Conservation (phyloP, 2,888 invertebrate genomes). For the Tenthredo scrophulariae region DNA sequence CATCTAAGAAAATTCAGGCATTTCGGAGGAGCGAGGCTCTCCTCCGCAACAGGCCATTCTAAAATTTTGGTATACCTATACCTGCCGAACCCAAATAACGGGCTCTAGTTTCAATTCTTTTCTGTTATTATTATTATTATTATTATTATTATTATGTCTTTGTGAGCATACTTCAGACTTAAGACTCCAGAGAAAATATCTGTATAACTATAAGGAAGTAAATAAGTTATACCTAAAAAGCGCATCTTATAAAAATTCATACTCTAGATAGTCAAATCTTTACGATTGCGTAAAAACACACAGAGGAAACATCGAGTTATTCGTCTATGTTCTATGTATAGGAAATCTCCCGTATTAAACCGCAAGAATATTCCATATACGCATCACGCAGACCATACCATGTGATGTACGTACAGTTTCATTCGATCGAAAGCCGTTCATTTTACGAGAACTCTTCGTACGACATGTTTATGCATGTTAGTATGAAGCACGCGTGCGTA, state of each 20-base stretch:
- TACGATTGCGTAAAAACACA: not conserved
- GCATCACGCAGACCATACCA: not conserved
- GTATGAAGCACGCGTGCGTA: not conserved
- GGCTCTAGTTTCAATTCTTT: not conserved
- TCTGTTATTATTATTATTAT: not conserved
- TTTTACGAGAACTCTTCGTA: too few relatives aligned
- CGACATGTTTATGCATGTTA: not conserved
- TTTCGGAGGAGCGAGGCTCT: not conserved
- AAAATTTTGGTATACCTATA: not conserved
- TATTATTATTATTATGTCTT: not conserved
- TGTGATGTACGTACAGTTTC: not conserved
- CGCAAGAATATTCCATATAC: not conserved
- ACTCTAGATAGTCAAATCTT: not conserved
- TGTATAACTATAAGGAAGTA: not conserved
- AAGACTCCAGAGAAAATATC: not conserved
- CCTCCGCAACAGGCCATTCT: not conserved
- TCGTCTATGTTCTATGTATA: not conserved
- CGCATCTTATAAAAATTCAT: not conserved
- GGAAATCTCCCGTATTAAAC: not conserved
- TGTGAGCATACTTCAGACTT: not conserved
- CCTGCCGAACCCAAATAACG: not conserved
- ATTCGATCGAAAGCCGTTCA: conserved; percentile 6
- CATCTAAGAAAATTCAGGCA: not conserved
- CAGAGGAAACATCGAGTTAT: not conserved
- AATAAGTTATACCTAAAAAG: not conserved